Conservation (phyloP, 53 echinoderm and acorn worm species). For the Henricia sp. region DNA sequence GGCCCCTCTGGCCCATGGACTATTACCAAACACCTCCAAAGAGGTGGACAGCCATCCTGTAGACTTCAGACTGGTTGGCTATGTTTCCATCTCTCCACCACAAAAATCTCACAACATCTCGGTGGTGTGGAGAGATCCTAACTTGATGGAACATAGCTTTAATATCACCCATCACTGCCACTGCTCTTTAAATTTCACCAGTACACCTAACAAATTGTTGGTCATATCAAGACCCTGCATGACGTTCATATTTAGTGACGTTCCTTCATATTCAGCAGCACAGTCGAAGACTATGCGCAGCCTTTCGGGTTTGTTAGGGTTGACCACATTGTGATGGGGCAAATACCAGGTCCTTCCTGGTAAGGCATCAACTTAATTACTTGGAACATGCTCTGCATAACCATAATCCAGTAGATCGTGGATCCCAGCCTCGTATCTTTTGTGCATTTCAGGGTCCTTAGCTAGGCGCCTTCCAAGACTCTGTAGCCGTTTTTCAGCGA, state of each 20-base stretch:
- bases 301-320: slow-evolving; percentile 54
- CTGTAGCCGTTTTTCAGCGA: neutral
- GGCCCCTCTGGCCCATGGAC: too few relatives aligned
- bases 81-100: slow-evolving; percentile 6
- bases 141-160: neutral
- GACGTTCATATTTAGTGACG: slow-evolving; percentile 58
- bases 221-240: slow-evolving; percentile 69
- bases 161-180: too few relatives aligned
- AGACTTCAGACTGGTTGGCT: neutral
- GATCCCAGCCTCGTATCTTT: slow-evolving; percentile 33
- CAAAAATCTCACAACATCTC: slow-evolving; percentile 10
- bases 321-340: slow-evolving; percentile 68
- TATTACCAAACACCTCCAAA: slow-evolving; percentile 11
- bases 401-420: slow-evolving; percentile 52
- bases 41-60: neutral
- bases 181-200: slow-evolving; percentile 15
- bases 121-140: slow-evolving; percentile 8
- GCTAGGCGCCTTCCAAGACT: neutral
- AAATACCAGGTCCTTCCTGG: slow-evolving; percentile 54
- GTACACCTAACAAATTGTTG: slow-evolving; percentile 66
- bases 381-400: slow-evolving; percentile 61
- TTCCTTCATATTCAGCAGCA: slow-evolving; percentile 51
- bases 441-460: neutral
- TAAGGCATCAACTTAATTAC: neutral
- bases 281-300: slow-evolving; percentile 67